Conservation (phyloP, 2,888 invertebrate species). For the Thelaira solivaga region DNA sequence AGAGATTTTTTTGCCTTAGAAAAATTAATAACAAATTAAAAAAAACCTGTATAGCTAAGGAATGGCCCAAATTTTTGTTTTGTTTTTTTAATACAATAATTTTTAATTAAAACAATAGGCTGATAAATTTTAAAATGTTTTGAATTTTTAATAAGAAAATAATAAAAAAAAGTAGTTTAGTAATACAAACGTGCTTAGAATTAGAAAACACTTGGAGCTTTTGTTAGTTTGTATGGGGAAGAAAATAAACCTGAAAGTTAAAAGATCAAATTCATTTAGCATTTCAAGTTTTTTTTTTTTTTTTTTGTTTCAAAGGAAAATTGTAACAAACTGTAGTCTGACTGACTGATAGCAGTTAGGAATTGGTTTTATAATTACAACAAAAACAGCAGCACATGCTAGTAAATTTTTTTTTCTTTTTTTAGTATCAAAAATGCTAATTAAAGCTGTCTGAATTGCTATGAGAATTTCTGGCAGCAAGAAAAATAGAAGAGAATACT, state of each 20-base stretch:
- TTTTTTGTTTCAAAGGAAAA: background rate
- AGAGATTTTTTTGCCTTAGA: no score
- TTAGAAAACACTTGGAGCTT: constrained; percentile 7
- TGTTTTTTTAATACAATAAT: no score
- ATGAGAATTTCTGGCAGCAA: background rate
- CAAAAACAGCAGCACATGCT: constrained; percentile 22
- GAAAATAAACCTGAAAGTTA: constrained; percentile 2
- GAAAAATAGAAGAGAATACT: background rate
- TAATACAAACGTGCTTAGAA: constrained; percentile 31
- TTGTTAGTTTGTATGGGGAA: background rate
- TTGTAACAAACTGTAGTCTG: background rate
- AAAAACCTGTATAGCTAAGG: no score
- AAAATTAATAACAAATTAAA: no score
- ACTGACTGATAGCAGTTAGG: no score
- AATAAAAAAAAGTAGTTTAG: constrained; percentile 44
- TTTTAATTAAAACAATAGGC: background rate
- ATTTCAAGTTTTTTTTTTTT: background rate
- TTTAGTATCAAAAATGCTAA: no score
- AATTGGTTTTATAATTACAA: background rate
- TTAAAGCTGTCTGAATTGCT: background rate
- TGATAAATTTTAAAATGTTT: constrained; percentile 15
- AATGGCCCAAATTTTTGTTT: no score
- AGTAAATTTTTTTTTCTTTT: background rate
- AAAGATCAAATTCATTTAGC: constrained; percentile 21
- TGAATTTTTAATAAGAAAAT: background rate